A percentile compares a stretch with the other conserved stretches of the same genome.
These are phyloP conservation scores for Pseudococcus longispinus DNA, from an alignment of 2,888 invertebrate genomes.

Conservation along the genomic window DNA sequence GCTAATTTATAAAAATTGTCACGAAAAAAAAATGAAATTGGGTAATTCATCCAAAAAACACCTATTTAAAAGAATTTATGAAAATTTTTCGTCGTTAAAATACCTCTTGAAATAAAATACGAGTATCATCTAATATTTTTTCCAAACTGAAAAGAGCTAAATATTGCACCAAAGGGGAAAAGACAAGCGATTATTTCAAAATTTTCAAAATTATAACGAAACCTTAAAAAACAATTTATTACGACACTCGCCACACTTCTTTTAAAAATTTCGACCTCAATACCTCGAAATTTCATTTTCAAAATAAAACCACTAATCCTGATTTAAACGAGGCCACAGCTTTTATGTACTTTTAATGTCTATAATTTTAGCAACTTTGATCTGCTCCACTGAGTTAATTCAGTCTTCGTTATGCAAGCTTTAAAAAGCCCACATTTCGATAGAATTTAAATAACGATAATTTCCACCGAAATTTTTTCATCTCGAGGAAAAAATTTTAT, in stretches of 20 bases:
- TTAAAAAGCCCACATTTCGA: neutral
- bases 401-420: neutral
- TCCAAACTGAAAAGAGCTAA: neutral
- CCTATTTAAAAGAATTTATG: no score
- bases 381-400: neutral
- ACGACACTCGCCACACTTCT: neutral
- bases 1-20: no score
- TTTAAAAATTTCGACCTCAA: no score
- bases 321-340: no score
- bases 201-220: neutral
- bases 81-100: no score
- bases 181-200: neutral
- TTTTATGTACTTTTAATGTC: neutral
- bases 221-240: neutral
- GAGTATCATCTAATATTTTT: no score
- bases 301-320: no score
- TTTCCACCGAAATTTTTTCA: neutral
- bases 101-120: no score
- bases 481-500: neutral
- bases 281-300: no score
- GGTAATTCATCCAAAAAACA: no score
- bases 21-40: no score
- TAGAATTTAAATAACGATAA: neutral
- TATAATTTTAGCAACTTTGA: neutral
- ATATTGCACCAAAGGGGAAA: neutral